Base-by-base conservation (phyloP, 2,888 invertebrate species). In the Microctonus brassicae region DNA sequence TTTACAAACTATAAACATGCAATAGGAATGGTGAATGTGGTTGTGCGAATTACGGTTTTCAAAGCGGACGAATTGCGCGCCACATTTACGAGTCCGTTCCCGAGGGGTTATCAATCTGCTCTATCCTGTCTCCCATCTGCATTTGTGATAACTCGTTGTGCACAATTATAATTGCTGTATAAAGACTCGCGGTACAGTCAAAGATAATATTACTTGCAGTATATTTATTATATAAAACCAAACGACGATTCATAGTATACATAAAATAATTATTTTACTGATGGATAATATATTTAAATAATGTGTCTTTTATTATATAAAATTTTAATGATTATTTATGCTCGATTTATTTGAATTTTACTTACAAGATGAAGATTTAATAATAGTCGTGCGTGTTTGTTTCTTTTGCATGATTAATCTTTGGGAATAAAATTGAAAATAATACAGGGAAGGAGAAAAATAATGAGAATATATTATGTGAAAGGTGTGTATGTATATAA, bases 1-100 rank as follows among this genome's bases (percentile, higher is more conserved):
- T 67, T 63, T 62, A 61, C 22, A 9, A 47, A 17, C 60, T 57
- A 68, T 68, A 69, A 65, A 68, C 63, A 67, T 67, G 68, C 58
- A 65, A 47, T 47, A 47, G 47, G 17, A 33, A 34, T 52, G 24
- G 53, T 57, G 68, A 69, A 34, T 74, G 57, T 73, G 57, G 61
- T 69, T 63, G 70, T 72, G 79, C 75, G 81, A 80, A 82, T 82
- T 81, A 81, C 75, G 78, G 75, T 81, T 81, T 82, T 81, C 79
- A 79, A 76, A 72, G 74, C 70, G 77, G 74, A 80, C 76, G 77
- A 75, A 81, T 81, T 75, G 79, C 76, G 47, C 73, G 17, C 4
- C 77, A n/a, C 77, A 78, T 82, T 81, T 81, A 77, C 77, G 75
- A 69, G 47, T 69, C 0, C 1, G 29, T n/a, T n/a, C 58, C 68